A percentile compares a stretch with the other conserved stretches of the same genome.
phyloP scores from a whole-genome alignment of 2,888 invertebrate genomes.

The Syrphus vitripennis region DNA sequence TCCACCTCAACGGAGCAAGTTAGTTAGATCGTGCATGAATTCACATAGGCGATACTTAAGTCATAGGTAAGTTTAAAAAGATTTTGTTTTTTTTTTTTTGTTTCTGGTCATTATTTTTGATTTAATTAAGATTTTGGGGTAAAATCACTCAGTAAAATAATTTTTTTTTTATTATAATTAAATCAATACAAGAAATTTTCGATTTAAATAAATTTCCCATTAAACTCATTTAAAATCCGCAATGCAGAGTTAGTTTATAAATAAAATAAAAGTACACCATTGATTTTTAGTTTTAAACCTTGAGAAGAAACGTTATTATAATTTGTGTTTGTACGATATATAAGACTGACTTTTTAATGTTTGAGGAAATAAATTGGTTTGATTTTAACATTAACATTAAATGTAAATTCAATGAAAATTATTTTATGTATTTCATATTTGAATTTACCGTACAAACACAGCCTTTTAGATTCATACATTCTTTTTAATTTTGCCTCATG shows the following conservation, averaged over 20 bases:
- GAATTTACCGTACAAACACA: too few relatives aligned
- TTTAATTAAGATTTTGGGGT: not conserved
- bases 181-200: slow-evolving; percentile 52
- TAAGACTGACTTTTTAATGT: too few relatives aligned
- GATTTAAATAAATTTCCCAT: slow-evolving; percentile 35
- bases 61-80: slow-evolving; percentile 86
- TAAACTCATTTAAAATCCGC: slow-evolving; percentile 39
- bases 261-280: slow-evolving; percentile 6
- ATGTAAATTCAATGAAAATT: too few relatives aligned
- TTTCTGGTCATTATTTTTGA: not conserved
- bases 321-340: not conserved
- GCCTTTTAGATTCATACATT: too few relatives aligned
- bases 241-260: slow-evolving; percentile 26
- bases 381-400: too few relatives aligned
- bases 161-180: too few relatives aligned
- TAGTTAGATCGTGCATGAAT: slow-evolving; percentile 93
- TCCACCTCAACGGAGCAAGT: slow-evolving; percentile 86
- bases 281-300: not conserved
- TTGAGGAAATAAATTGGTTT: too few relatives aligned
- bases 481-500: too few relatives aligned
- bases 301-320: not conserved
- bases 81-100: not conserved
- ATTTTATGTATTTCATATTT: too few relatives aligned
- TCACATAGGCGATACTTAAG: slow-evolving; percentile 91
- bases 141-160: slow-evolving; percentile 3